Evolutionary conservation across 2,113 vertebrate species (phyloP), one percentile per base, ranked within the genome.

Genomic region (Leptobrachium leishanense): DNA sequence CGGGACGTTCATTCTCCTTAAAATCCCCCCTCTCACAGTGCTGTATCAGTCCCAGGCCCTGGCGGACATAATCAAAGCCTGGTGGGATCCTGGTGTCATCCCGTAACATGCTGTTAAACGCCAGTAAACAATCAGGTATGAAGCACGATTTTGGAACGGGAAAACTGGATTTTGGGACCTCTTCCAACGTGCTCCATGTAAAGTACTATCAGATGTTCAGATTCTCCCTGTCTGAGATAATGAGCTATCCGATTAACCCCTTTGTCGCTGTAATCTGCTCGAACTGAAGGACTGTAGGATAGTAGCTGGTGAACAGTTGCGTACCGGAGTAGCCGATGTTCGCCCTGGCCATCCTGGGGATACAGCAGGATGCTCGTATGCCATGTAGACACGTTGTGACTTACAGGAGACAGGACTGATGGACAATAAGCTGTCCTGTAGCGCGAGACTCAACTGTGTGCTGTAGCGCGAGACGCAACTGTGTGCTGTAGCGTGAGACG

Each of bases 191-290:
- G 20, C 43, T 50, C 8, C 43, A 65, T 46, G 9, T 2, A 75
- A 65, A 50, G 62, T 75, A 53, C 62, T 75, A 65, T 75, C 73
- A 75, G 62, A 75, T 75, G 59, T 65, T 65, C 2, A 69, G 15
- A 69, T 6, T 9, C 42, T 46, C 68, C 43, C 3, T 64, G 62
- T 7, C 62, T 20, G n/a, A 64, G 62, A 64, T 64, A 20, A 64
- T 64, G 62, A 2, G 9, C 4, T 13, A 31, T 64, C 62, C 13
- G n/a, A 2, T 64, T 64, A 64, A 64, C 62, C 20, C 62, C 5
- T 64, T 20, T n/a, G n/a, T n/a, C n/a, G n/a, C n/a, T n/a, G n/a
- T n/a, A n/a, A n/a, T n/a, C n/a, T n/a, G n/a, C 57, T 62, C n/a
- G 57, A 62, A 9, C 57, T 5, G 2, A 62, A 15, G 57, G 10